Evolutionary conservation across 2,888 invertebrate genomes (phyloP).

Genomic region (Saturnia japonica): DNA sequence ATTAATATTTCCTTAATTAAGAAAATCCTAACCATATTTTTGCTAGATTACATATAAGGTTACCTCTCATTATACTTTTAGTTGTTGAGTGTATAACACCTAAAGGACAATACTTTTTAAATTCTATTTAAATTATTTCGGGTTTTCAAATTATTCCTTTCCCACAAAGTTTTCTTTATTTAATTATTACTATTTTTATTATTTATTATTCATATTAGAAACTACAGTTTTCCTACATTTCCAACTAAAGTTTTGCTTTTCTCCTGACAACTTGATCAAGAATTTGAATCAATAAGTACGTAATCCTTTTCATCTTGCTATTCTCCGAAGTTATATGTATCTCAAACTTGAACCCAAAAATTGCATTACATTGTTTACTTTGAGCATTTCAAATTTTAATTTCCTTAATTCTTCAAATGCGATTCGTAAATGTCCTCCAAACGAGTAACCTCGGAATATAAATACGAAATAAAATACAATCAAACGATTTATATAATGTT

Average conservation of each 20-base stretch:
- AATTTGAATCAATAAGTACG: neutral
- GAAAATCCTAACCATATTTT: constrained; percentile 3
- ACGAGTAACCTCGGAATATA: neutral
- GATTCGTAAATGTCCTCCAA: neutral
- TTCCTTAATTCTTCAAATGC: neutral
- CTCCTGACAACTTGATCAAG: neutral
- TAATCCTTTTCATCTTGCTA: neutral
- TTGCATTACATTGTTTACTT: neutral
- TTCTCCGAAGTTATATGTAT: neutral
- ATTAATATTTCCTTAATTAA: no score
- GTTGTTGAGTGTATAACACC: neutral
- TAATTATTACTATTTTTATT: neutral
- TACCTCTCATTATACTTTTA: neutral
- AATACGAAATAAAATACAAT: neutral
- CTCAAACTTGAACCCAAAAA: neutral
- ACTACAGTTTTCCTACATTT: neutral
- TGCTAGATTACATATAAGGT: neutral
- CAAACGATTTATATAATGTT: neutral
- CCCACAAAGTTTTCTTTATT: neutral
- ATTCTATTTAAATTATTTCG: neutral
- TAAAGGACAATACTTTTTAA: neutral
- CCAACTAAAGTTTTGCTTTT: neutral
- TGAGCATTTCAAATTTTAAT: neutral
- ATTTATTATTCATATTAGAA: neutral
- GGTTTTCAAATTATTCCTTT: neutral